Conservation (phyloP, 2,113 vertebrate species). For the Plectropomus leopardus region DNA sequence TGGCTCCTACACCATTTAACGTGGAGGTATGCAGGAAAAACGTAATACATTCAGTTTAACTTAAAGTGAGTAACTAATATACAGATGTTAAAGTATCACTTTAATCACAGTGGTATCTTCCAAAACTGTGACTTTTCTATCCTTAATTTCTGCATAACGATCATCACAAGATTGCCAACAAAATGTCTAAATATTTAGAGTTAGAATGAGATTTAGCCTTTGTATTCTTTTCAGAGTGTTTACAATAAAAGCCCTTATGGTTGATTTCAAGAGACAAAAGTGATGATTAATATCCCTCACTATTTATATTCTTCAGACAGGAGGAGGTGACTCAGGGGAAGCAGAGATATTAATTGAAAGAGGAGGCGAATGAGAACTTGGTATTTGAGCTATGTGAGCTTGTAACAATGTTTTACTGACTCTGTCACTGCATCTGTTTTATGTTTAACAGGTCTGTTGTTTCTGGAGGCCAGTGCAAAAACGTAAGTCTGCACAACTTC, state of each 20-base stretch:
- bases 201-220: neutral
- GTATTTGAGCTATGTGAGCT: conserved; percentile 24
- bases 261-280: conserved; percentile 7
- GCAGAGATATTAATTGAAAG: neutral
- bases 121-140: neutral
- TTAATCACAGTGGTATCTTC: neutral
- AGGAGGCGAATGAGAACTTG: conserved; percentile 5
- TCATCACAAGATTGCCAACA: neutral
- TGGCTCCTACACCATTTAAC: no score
- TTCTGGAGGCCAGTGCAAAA: conserved; percentile 99
- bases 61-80: no score
- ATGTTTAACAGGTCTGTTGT: conserved; percentile 91
- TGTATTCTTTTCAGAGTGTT: neutral
- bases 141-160: conserved; percentile 4
- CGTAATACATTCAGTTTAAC: no score
- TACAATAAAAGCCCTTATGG: neutral
- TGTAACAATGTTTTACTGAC: conserved; percentile 28
- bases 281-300: conserved; percentile 53
- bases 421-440: conserved; percentile 24
- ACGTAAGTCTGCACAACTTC: conserved; percentile 89
- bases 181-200: conserved; percentile 69
- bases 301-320: conserved; percentile 72
- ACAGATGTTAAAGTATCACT: no score
- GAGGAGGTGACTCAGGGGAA: conserved; percentile 63
- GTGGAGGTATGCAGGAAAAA: no score